A percentile compares a stretch with the other conserved stretches of the same genome.
phyloP scores from a whole-genome alignment of 2,797 vertebrate genomes.

The Spinus olivaceus region DNA sequence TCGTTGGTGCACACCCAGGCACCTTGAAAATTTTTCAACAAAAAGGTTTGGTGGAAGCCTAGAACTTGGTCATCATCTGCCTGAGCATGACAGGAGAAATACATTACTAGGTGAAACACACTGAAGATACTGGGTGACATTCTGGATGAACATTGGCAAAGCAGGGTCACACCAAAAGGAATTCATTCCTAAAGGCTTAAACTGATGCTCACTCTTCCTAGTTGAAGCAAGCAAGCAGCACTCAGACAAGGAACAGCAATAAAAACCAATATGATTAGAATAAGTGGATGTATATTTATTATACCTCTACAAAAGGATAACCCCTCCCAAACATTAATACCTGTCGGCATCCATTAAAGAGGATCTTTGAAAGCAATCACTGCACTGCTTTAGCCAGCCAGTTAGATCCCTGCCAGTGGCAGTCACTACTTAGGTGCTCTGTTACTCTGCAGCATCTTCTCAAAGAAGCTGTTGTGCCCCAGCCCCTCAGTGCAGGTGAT shows the following conservation, averaged over 20 bases:
- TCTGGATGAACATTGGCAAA: background rate
- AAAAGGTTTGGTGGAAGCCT: constrained; percentile 81
- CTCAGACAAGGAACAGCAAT: background rate
- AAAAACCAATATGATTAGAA: background rate
- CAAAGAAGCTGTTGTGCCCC: background rate
- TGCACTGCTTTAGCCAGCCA: background rate
- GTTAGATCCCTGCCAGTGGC: background rate
- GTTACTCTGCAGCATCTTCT: background rate
- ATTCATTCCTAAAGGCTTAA: background rate
- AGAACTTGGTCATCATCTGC: constrained; percentile 81
- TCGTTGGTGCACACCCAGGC: constrained; percentile 81
- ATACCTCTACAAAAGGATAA: background rate
- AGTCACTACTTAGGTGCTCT: background rate
- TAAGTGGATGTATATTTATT: background rate
- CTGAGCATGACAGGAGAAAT: constrained; percentile 68
- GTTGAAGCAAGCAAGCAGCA: background rate
- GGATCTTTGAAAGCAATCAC: background rate
- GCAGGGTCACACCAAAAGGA: background rate
- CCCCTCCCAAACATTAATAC: background rate
- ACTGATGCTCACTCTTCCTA: background rate
- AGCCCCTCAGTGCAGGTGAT: background rate
- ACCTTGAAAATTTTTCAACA: constrained; percentile 78
- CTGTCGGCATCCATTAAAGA: background rate
- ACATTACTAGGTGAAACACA: background rate
- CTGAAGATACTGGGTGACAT: background rate